Conservation (phyloP, 1,140 invertebrate species). For the Bombus sibiricus region DNA sequence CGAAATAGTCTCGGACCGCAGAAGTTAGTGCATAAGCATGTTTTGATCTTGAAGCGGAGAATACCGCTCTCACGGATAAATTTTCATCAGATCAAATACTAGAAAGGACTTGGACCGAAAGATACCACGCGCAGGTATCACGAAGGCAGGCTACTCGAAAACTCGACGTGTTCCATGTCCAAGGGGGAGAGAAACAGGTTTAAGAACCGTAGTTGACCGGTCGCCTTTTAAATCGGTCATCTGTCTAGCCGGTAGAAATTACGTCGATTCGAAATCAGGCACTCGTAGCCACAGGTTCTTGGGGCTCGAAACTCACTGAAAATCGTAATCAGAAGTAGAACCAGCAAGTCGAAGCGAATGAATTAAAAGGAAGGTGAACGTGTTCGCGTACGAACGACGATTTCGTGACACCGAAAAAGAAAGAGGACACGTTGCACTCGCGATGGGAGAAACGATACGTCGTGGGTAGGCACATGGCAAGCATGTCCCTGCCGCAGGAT, state of each 20-base stretch:
- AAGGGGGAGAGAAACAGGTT: conserved; percentile 69
- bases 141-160: conserved; percentile 59
- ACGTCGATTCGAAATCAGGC: conserved; percentile 34
- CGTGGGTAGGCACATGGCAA: conserved; percentile 48
- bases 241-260: conserved; percentile 51
- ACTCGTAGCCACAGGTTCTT: neutral
- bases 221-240: conserved; percentile 65
- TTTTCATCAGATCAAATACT: conserved; percentile 1
- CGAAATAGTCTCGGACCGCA: neutral
- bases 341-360: neutral
- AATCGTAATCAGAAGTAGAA: conserved; percentile 11
- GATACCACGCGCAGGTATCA: conserved; percentile 37
- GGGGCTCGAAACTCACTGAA: conserved; percentile 25
- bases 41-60: neutral
- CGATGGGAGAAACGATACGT: conserved; percentile 44
- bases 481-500: conserved; percentile 45
- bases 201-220: conserved; percentile 63
- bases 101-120: conserved; percentile 26
- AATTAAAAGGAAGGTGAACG: conserved; percentile 29
- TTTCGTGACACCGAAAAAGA: conserved; percentile 3
- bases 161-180: conserved; percentile 62
- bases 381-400: neutral
- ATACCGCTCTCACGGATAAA: conserved; percentile 11
- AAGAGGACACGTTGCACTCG: conserved; percentile 49
- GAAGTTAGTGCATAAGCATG: neutral